phyloP scores from a whole-genome alignment of 2,888 invertebrate genomes.

The Stenolophus ochropezus region DNA sequence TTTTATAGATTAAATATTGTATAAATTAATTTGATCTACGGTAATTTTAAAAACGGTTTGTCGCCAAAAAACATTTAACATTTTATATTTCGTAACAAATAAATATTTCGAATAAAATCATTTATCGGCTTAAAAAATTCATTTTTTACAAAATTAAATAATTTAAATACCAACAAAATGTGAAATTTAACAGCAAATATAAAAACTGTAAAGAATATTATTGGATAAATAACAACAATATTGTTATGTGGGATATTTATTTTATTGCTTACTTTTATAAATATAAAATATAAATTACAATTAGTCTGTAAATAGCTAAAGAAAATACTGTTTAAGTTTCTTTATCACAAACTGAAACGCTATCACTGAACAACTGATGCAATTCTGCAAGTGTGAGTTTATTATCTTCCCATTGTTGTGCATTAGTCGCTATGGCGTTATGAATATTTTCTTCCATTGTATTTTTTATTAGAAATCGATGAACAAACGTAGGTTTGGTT shows the following conservation, averaged over 20 bases:
- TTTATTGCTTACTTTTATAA: not conserved
- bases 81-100: too few species aligned
- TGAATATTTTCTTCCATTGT: constrained; percentile 84
- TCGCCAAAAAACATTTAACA: too few species aligned
- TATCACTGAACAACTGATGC: constrained; percentile 69
- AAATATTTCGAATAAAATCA: too few species aligned
- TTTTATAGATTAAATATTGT: too few species aligned
- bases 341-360: not conserved
- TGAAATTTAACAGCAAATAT: too few species aligned
- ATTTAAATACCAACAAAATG: too few species aligned
- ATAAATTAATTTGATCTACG: too few species aligned
- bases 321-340: constrained; percentile 3
- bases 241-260: not conserved
- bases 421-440: constrained; percentile 72
- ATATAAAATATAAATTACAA: not conserved
- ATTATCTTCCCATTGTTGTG: constrained; percentile 72
- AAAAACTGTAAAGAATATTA: too few species aligned
- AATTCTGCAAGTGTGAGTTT: constrained; percentile 72
- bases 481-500: constrained; percentile 81
- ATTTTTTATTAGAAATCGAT: constrained; percentile 80
- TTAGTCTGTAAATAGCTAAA: not conserved
- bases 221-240: too few species aligned
- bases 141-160: too few species aligned
- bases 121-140: too few species aligned
- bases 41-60: too few species aligned